A percentile compares a stretch with the other conserved stretches of the same genome.
phyloP scores from a whole-genome alignment of 37 sponge, comb jelly and placozoan species.

The Agelas oroides region DNA sequence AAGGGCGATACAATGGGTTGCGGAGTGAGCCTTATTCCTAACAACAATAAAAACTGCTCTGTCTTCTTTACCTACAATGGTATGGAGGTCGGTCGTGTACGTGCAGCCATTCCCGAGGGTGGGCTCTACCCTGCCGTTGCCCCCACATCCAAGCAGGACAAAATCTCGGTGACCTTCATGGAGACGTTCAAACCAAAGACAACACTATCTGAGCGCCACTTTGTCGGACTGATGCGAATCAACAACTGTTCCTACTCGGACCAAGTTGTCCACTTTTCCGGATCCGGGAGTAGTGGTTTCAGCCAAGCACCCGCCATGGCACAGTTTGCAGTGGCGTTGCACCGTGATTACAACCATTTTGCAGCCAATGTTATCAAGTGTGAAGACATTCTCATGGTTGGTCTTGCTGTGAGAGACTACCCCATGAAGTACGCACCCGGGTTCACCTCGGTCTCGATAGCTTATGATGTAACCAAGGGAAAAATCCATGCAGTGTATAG shows the following conservation, averaged over 20 bases:
- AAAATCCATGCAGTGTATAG: slow-evolving; percentile 43
- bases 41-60: slow-evolving; percentile 36
- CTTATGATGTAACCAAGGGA: slow-evolving; percentile 59
- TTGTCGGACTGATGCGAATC: slow-evolving; percentile 65
- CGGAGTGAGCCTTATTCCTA: slow-evolving; percentile 32
- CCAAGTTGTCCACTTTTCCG: slow-evolving; percentile 61
- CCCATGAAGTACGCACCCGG: slow-evolving; percentile 52
- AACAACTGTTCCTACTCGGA: slow-evolving; percentile 69
- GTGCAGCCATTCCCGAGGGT: slow-evolving; percentile 4
- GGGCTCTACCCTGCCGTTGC: slow-evolving; percentile 59
- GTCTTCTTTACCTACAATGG: slow-evolving; percentile 83
- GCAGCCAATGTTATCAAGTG: slow-evolving; percentile 48
- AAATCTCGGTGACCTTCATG: slow-evolving; percentile 32
- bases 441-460: slow-evolving; percentile 52
- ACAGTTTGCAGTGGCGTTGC: slow-evolving; percentile 56
- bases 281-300: slow-evolving; percentile 23
- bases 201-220: background rate
- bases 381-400: slow-evolving; percentile 59
- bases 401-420: slow-evolving; percentile 68
- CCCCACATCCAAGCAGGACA: slow-evolving; percentile 31
- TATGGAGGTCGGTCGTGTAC: slow-evolving; percentile 45
- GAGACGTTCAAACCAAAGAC: slow-evolving; percentile 50
- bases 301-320: slow-evolving; percentile 43
- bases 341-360: slow-evolving; percentile 44
- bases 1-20: slow-evolving; percentile 64